Base-by-base conservation (phyloP, 2,888 invertebrate species). In the Metellina segmentata region DNA sequence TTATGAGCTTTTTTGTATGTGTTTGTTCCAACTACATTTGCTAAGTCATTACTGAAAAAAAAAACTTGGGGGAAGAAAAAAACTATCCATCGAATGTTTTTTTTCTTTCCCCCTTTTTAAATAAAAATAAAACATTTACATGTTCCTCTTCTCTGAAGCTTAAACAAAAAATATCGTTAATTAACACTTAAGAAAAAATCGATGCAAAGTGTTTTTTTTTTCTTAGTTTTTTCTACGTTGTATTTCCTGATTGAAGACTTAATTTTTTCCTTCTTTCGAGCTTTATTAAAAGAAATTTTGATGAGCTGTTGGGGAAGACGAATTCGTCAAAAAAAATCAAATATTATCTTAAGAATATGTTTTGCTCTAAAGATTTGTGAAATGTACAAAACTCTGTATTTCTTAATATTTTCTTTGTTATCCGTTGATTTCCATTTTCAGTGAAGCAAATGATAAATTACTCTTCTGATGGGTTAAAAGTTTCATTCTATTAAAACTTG, bases 111-210 rank as follows among this genome's bases (percentile, higher is more conserved):
- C 34, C 61, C 7, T 61, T 34, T 81, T 61, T 13, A 16, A 81
- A 81, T 11, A 16, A 81, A 69, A 69, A 74, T 20, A 11, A 81
- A 70, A 81, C 48, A 48, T 69, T 81, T 48, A 61, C 53, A 81
- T 69, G 72, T 19, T 72, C 19, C 72, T 13, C 53, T 8, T 34
- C 52, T 77, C 7, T 9, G 53, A 78, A 61, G 79, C 61, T 13
- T 16, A 34, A 34, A 13, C 52, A 79, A 69, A 61, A 71, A 75
- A 85, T 34, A 19, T 85, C 74, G 53, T 85, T 85, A 85, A 85
- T 85, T 85, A 85, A 19, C 20, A 61, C 74, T 75, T 49, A 81
- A 75, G 19, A 74, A 61, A 20, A 85, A 61, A 85, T 85, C 85
- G 75, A 75, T 85, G 61, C 16, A n/a, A 48, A 53, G 61, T 9